These are phyloP conservation scores for Hartigia nigra DNA, from an alignment of 2,888 invertebrate species.

Conservation along the genomic window DNA sequence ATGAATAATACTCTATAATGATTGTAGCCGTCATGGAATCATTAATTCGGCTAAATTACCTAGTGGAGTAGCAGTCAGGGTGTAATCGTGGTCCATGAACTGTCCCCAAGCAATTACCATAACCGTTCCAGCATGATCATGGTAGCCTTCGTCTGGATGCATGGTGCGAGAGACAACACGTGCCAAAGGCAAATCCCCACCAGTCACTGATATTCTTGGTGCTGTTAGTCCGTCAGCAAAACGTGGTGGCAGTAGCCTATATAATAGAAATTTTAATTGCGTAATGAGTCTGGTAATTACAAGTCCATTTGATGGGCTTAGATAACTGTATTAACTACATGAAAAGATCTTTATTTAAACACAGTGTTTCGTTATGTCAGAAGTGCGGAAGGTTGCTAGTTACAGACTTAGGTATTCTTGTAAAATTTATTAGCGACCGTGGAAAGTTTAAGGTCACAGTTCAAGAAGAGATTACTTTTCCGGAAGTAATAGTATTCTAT, in stretches of 20 bases:
- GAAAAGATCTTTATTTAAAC: not conserved
- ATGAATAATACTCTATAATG: not conserved
- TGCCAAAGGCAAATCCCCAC: slow-evolving; percentile 81
- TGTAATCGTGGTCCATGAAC: slow-evolving; percentile 95
- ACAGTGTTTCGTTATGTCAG: not conserved
- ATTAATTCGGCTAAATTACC: slow-evolving; percentile 69
- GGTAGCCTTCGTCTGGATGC: slow-evolving; percentile 93
- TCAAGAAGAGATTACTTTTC: not conserved
- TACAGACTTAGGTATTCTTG: not conserved
- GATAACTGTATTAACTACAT: no score
- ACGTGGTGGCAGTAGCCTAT: slow-evolving; percentile 80
- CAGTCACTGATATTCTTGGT: slow-evolving; percentile 83
- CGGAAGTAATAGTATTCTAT: not conserved
- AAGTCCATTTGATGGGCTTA: not conserved
- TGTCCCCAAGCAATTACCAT: slow-evolving; percentile 96
- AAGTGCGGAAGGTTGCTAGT: not conserved
- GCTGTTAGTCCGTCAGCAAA: slow-evolving; percentile 88
- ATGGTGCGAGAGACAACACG: slow-evolving; percentile 89
- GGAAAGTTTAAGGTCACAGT: not conserved
- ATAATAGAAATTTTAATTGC: slow-evolving; percentile 21
- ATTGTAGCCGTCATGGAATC: not conserved
- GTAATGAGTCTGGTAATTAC: not conserved
- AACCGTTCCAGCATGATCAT: slow-evolving; percentile 93
- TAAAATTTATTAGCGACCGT: not conserved
- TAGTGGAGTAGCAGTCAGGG: slow-evolving; percentile 87